A percentile compares a stretch with the other conserved stretches of the same genome.
phyloP scores from a whole-genome alignment of 2,797 vertebrate species.

The Alfaro cultratus region DNA sequence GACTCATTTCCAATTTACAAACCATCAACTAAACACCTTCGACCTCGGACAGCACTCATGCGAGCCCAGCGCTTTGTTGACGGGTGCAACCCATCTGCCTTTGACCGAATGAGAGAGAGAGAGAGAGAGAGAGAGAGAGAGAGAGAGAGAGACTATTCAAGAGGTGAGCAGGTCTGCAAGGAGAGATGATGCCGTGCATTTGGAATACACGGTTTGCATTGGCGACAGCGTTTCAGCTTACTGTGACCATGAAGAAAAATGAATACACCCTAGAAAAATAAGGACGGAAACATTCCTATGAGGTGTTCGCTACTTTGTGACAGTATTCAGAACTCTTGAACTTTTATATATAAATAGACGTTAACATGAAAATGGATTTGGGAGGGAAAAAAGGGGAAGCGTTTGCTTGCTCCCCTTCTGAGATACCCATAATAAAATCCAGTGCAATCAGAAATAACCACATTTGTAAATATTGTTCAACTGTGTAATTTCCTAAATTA shows the following conservation, averaged over 20 bases:
- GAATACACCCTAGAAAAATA: background rate
- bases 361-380: no score
- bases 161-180: constrained; percentile 34
- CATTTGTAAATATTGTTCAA: background rate
- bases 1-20: constrained; percentile 72
- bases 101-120: constrained; percentile 25
- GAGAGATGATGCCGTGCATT: constrained; percentile 18
- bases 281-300: background rate
- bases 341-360: no score
- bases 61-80: constrained; percentile 9
- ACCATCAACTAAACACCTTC: constrained; percentile 64
- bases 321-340: background rate
- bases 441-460: background rate
- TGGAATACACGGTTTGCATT: constrained; percentile 25
- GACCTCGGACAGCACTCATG: constrained; percentile 43
- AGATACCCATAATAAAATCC: background rate
- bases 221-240: constrained; percentile 16
- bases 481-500: background rate
- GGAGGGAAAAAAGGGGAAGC: background rate
- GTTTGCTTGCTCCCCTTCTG: background rate
- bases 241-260: constrained; percentile 1
- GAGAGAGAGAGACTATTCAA: constrained; percentile 2
- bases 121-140: no score
- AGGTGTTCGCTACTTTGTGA: background rate
- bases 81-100: constrained; percentile 17